Base-by-base conservation (phyloP, 2,113 vertebrate species). In the Tricholaema leucomelas region DNA sequence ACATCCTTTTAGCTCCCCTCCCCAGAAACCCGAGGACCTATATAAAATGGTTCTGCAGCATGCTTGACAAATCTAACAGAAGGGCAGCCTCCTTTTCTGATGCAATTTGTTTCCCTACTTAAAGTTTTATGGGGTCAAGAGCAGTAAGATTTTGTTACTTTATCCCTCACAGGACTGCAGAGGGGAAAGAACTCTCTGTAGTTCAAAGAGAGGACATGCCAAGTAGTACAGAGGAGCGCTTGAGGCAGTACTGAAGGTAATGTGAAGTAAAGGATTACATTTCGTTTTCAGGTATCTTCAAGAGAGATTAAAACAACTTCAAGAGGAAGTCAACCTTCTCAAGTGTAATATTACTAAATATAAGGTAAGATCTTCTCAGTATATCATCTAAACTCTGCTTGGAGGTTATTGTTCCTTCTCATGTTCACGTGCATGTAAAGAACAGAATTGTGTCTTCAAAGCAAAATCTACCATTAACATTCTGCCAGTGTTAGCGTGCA, bases 291-390 rank as follows among this genome's bases (percentile, higher is more conserved):
- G 99, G 91, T 99, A 99, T 96, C 98, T 99, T 91, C 99, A 99
- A 72, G 98, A 99, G 85, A 97, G 99, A 89, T 97, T 99, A 87
- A 98, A 98, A 94, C 99, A 99, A 85, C 98, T 99, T 77, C 98
- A 99, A 55, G 99, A 99, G 78, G 99, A 99, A 95, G 97, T 99
- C 90, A 98, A 96, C 94, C 97, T 99, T 94, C 97, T 99, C 61
- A 99, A 99, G 96, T 97, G 97, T 33, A 99, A 98, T 94, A 97
- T 99, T 79, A 95, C 98, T 86, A 99, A 99, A 95, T 99, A 99
- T 93, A 99, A 99, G 98, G 98, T 98, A 96, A 81, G 77, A 38
- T 81, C 71, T n/a, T 86, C 46, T 88, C 50, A 61, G 30, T 61
- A 25, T 54, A 35, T 61, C 28, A 58, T 61, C 30, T 61, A 42